These are phyloP conservation scores for Dendrocincla tyrannina DNA, from an alignment of 2,797 vertebrate species.

Conservation along the genomic window DNA sequence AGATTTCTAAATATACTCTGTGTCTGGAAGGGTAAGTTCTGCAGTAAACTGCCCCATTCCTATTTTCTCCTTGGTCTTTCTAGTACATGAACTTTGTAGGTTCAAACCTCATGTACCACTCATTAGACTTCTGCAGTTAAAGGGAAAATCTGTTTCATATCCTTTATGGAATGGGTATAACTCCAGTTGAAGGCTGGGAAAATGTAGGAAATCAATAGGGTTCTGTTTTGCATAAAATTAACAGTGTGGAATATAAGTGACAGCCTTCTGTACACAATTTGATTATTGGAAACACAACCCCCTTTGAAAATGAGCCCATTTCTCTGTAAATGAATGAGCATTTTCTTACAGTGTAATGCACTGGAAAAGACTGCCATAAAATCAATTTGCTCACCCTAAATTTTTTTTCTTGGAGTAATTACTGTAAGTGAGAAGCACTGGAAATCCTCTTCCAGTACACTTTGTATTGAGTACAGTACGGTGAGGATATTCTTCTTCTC, in stretches of 20 bases:
- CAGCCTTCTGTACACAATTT: conserved; percentile 22
- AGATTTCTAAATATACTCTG: background rate
- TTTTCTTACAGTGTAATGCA: background rate
- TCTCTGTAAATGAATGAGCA: background rate
- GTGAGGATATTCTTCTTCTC: background rate
- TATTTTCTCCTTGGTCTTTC: background rate
- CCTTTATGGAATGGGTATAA: background rate
- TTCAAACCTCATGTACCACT: background rate
- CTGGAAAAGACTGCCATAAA: conserved; percentile 5
- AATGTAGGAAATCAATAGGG: background rate
- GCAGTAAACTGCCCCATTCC: background rate
- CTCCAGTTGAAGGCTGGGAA: background rate
- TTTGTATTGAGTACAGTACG: background rate
- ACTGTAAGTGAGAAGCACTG: conserved; percentile 8
- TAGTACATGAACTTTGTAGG: background rate
- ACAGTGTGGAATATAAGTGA: background rate
- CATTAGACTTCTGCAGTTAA: background rate
- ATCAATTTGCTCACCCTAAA: background rate
- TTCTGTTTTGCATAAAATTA: conserved; percentile 34
- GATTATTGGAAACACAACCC: conserved; percentile 4
- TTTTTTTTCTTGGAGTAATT: background rate
- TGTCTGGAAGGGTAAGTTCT: background rate
- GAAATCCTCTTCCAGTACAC: conserved; percentile 36
- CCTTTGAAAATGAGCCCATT: conserved; percentile 2
- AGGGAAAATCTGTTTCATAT: background rate